Evolutionary conservation across 2,888 invertebrate species (phyloP).

Genomic region (Graphium colonna): DNA sequence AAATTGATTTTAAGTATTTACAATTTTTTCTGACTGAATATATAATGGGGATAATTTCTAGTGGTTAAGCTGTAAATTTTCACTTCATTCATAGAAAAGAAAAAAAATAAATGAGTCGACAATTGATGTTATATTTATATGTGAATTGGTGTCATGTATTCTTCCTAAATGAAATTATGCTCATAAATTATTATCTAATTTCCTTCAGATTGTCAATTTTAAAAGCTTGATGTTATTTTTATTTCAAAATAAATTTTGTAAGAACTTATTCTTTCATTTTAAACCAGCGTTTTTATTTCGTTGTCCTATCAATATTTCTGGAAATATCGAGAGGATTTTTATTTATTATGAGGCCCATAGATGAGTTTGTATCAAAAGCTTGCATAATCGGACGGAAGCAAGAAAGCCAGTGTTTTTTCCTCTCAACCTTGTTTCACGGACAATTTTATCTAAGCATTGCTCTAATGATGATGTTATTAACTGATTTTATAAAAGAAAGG

Average conservation of each 20-base stretch:
- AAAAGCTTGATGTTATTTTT: conserved; percentile 77
- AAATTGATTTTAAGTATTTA: conserved; percentile 8
- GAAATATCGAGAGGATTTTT: too few relatives aligned
- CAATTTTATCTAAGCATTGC: too few relatives aligned
- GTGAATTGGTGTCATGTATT: conserved; percentile 44
- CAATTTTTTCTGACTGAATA: conserved; percentile 9
- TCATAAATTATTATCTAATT: conserved; percentile 71
- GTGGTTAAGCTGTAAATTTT: not conserved
- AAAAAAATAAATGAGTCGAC: not conserved
- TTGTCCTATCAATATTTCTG: too few relatives aligned
- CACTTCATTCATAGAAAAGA: not conserved
- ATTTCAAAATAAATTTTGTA: conserved; percentile 76
- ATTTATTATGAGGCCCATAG: too few relatives aligned
- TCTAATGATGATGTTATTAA: too few relatives aligned
- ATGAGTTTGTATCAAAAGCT: too few relatives aligned
- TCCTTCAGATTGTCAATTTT: conserved; percentile 73
- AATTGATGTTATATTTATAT: conserved; percentile 35
- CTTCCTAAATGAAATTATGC: conserved; percentile 71
- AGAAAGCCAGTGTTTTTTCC: too few relatives aligned
- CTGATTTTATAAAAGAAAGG: too few relatives aligned
- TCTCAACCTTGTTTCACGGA: too few relatives aligned
- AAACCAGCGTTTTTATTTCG: conserved; percentile 25
- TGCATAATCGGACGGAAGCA: too few relatives aligned
- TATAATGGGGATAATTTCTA: conserved; percentile 4
- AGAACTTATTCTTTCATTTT: conserved; percentile 35